Evolutionary conservation across 2,113 vertebrate species (phyloP).

Genomic region (Crotalus helleri): DNA sequence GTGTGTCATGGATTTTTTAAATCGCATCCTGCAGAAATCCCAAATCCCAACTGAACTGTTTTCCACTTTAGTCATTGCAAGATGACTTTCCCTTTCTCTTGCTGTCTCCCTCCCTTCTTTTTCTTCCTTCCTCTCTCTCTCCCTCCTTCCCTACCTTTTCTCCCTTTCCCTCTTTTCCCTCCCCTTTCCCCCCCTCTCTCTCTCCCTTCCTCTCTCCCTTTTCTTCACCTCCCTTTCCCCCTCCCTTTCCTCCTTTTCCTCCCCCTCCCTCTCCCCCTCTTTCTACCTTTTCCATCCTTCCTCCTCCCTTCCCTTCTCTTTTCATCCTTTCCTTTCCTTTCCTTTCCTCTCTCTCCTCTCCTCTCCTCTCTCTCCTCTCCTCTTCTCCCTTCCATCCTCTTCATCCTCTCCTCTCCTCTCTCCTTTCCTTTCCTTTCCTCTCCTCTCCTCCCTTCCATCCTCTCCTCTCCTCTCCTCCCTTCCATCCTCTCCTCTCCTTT

Average conservation of each 20-base stretch:
- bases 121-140: neutral
- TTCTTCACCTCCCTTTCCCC: too few species aligned
- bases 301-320: neutral
- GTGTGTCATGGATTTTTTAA: neutral
- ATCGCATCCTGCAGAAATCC: neutral
- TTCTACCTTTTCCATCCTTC: neutral
- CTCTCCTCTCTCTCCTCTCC: too few species aligned
- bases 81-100: neutral
- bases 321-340: accelerated
- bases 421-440: accelerated
- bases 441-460: neutral
- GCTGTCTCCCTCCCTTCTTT: neutral
- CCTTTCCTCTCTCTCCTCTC: neutral
- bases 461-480: accelerated
- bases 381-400: neutral
- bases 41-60: neutral
- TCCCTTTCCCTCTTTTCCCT: neutral
- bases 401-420: too few species aligned
- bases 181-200: neutral
- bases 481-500: neutral
- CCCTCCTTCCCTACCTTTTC: neutral
- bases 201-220: neutral
- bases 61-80: neutral
- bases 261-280: neutral
- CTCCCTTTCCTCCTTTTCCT: neutral